A percentile compares a stretch with the other conserved stretches of the same genome.
Conservation (phyloP, 1,140 invertebrate genomes). For the Drosophila nasuta region DNA sequence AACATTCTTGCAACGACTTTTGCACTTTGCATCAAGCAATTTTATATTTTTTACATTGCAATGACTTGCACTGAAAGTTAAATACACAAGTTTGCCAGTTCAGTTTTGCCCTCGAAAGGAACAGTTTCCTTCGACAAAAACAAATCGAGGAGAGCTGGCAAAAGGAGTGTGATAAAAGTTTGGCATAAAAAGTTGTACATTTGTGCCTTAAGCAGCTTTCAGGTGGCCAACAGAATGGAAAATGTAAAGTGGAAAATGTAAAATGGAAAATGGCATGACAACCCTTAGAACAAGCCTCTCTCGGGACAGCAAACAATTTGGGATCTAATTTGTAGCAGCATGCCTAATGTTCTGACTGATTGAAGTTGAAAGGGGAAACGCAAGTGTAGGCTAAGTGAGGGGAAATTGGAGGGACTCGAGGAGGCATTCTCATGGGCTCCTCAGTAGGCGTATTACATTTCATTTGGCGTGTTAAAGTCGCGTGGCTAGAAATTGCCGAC, state of each 20-base stretch:
- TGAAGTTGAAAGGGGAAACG: slow-evolving; percentile 20
- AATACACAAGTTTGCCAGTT: slow-evolving; percentile 3
- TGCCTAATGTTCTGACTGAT: slow-evolving; percentile 33
- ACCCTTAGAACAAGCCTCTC: slow-evolving; percentile 16
- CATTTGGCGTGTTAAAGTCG: slow-evolving; percentile 69
- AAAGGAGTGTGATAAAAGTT: slow-evolving; percentile 27
- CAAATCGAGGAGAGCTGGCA: neutral
- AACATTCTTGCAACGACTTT: slow-evolving; percentile 34
- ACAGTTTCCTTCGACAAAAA: neutral
- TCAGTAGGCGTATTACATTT: slow-evolving; percentile 65
- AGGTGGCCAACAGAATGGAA: slow-evolving; percentile 22
- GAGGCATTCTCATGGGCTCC: slow-evolving; percentile 5
- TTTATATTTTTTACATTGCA: slow-evolving; percentile 16
- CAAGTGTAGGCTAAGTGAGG: neutral
- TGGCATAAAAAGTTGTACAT: slow-evolving; percentile 22
- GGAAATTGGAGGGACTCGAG: neutral
- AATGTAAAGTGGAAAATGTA: slow-evolving; percentile 21
- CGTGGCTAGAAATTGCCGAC: slow-evolving; percentile 68
- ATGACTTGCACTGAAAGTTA: slow-evolving; percentile 35
- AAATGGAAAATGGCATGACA: slow-evolving; percentile 19
- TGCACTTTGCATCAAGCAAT: slow-evolving; percentile 23
- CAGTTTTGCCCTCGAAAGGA: neutral
- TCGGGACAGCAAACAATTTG: slow-evolving; percentile 38
- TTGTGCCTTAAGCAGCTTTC: slow-evolving; percentile 31
- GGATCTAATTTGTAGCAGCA: slow-evolving; percentile 58